These are phyloP conservation scores for Sminthurinus aureus DNA, from an alignment of 2,888 invertebrate species.

Conservation along the genomic window DNA sequence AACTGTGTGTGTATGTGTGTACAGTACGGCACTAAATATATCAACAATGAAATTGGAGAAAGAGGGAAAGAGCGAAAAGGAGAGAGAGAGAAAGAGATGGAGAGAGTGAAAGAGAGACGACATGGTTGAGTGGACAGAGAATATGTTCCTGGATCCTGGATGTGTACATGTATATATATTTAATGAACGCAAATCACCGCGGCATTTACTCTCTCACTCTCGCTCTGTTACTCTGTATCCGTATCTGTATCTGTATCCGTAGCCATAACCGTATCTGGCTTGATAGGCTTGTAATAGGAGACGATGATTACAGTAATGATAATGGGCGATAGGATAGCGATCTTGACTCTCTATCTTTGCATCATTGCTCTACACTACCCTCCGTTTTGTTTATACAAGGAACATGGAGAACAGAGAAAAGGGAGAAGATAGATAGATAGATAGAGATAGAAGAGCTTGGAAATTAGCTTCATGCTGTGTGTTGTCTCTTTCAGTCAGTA, in stretches of 20 bases:
- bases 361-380: neutral
- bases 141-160: too few relatives aligned
- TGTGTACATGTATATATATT: neutral
- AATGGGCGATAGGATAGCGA: neutral
- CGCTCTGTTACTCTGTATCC: too few relatives aligned
- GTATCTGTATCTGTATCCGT: too few relatives aligned
- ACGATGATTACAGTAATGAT: neutral
- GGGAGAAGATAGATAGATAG: too few relatives aligned
- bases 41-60: neutral
- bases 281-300: slow-evolving; percentile 1
- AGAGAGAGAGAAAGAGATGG: neutral
- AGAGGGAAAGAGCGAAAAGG: neutral
- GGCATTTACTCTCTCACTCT: neutral
- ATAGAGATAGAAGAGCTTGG: too few relatives aligned
- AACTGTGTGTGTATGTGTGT: neutral
- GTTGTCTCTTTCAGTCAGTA: too few relatives aligned
- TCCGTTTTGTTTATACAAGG: too few relatives aligned
- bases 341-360: neutral
- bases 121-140: neutral
- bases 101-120: neutral
- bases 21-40: neutral
- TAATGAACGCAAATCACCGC: neutral
- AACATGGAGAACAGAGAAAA: too few relatives aligned
- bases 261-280: neutral
- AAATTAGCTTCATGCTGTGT: too few relatives aligned